Evolutionary conservation across 2,888 invertebrate species (phyloP), one percentile per base, ranked within the genome.

Genomic region (Hoplodrina blanda): DNA sequence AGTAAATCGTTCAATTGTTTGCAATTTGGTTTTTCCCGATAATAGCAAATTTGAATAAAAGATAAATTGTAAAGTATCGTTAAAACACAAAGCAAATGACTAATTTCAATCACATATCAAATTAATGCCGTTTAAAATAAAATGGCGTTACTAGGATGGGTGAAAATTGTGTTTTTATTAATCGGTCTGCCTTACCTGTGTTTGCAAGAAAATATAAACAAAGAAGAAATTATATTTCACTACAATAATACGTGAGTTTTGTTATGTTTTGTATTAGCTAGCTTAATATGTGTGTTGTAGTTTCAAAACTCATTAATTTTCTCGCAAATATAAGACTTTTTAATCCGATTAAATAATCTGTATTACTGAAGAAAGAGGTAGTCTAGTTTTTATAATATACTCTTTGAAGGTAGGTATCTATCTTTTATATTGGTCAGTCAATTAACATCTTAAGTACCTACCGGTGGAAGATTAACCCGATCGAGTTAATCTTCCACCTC

Each of bases 161-260:
- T 90, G 60, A 80, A 84, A 78, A 76, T 89, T 66, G 74, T 85
- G 78, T 76, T 91, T 68, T 53, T 91, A 62, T 50, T 90, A 70
- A 63, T 89, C 49, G 84, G 85, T 69, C 80, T 88, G 37, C 89
- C 90, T 13, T 86, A 78, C 63, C 65, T 86, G 62, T 86, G 87
- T 78, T 81, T 85, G 68, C 88, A 89, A 79, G 83, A 90, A 76
- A 85, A 68, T 73, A 80, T 76, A 76, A 86, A 83, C 69, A 91
- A 87, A 73, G 91, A 89, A 73, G 87, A 84, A 83, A 95, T 95
- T 33, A 89, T 91, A 82, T 95, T 95, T 80, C 89, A 94, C 78
- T 95, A 95, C 76, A 95, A 95, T 69, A 95, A 95, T 84, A 95
- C 95, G 95, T 95, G 82, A 95, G 95, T 94, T 82, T 46, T 68